phyloP scores from a whole-genome alignment of 92 coral and sea anemone genomes.

The Epizoanthus illoricatus region DNA sequence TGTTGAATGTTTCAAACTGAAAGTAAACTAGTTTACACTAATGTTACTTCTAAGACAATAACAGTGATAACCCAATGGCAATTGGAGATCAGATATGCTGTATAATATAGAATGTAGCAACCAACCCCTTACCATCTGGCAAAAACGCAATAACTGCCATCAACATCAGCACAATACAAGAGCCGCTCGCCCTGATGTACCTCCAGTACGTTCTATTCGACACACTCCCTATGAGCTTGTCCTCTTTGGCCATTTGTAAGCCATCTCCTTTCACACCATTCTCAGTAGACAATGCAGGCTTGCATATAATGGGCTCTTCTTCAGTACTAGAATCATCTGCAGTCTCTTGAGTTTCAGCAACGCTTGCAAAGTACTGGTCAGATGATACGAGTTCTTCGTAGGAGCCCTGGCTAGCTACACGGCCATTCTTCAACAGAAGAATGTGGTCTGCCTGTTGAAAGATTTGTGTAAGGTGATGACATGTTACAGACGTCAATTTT shows the following conservation, averaged over 20 bases:
- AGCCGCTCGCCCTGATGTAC: neutral
- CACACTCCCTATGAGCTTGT: neutral
- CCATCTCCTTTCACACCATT: neutral
- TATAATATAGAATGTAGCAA: too few relatives aligned
- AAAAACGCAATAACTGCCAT: neutral
- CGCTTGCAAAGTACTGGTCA: conserved; percentile 2
- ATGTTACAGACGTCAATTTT: neutral
- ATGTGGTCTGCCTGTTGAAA: neutral
- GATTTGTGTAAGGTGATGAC: neutral
- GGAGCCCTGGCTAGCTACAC: neutral
- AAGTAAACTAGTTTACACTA: too few relatives aligned
- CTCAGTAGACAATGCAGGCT: neutral
- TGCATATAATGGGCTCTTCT: neutral
- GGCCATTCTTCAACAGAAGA: neutral
- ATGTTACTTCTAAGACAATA: too few relatives aligned
- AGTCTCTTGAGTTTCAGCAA: neutral
- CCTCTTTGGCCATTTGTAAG: conserved; percentile 11
- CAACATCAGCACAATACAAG: neutral
- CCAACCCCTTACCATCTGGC: neutral
- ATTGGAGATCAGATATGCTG: too few relatives aligned
- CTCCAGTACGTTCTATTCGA: neutral
- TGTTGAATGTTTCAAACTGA: too few relatives aligned
- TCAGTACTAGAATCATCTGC: neutral
- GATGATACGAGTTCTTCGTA: neutral
- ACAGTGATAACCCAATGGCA: too few relatives aligned